Conservation (phyloP, 2,113 vertebrate species). For the Asarcornis scutulata region DNA sequence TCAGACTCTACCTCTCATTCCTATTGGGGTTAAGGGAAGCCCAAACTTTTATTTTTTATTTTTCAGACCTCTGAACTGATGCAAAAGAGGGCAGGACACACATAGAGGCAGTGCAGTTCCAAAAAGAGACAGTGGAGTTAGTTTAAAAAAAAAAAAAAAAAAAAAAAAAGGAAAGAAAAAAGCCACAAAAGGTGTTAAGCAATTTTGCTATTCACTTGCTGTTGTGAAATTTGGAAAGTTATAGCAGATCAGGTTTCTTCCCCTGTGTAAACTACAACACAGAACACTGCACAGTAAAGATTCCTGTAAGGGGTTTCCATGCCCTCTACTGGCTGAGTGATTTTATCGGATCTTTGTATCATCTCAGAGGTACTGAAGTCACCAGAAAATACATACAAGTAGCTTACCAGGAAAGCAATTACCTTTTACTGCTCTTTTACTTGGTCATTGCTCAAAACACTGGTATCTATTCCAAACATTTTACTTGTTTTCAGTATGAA, state of each 20-base stretch:
- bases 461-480: neutral
- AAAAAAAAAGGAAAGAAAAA: no score
- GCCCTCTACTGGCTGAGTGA: neutral
- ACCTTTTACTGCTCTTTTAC: neutral
- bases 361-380: neutral
- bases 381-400: neutral
- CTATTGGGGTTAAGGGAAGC: neutral
- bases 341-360: neutral
- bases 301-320: neutral
- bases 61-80: neutral
- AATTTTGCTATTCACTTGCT: neutral
- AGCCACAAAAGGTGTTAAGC: neutral
- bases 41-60: neutral
- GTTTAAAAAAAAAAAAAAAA: neutral
- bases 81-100: neutral
- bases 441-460: neutral
- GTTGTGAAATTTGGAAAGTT: neutral
- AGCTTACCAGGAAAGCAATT: neutral
- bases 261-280: accelerated
- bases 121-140: neutral
- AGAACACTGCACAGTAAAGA: neutral
- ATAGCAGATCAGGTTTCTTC: accelerated
- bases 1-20: neutral
- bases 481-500: neutral
- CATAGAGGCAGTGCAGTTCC: neutral